Percentiles rank a stretch among this genome's conserved stretches.
Conservation (phyloP, 2,888 invertebrate species). For the Apamea monoglypha region DNA sequence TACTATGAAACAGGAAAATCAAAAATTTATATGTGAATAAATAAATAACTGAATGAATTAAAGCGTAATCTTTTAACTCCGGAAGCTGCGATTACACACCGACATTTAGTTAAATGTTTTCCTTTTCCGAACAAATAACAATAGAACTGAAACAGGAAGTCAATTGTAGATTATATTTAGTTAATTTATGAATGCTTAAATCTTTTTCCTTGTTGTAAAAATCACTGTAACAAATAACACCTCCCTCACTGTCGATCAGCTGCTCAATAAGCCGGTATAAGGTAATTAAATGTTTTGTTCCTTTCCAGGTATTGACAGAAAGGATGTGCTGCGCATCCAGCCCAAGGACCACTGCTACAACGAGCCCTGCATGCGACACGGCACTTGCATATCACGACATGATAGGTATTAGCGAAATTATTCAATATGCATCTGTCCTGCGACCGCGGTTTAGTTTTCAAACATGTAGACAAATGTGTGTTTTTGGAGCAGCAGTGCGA, state of each 20-base stretch:
- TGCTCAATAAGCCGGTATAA: neutral
- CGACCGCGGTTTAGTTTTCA: neutral
- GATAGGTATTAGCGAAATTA: constrained; percentile 86
- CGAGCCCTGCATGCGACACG: constrained; percentile 96
- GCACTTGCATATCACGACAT: constrained; percentile 93
- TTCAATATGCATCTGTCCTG: neutral
- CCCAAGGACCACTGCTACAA: constrained; percentile 93
- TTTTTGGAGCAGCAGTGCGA: neutral
- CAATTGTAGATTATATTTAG: constrained; percentile 9
- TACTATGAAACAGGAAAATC: constrained; percentile 15
- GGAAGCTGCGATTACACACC: constrained; percentile 18
- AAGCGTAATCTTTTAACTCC: constrained; percentile 22
- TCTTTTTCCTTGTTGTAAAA: constrained; percentile 14
- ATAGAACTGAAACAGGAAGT: constrained; percentile 30
- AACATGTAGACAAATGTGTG: neutral
- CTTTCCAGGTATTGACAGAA: constrained; percentile 86
- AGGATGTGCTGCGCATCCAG: constrained; percentile 89
- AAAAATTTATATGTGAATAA: neutral
- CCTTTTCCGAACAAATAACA: constrained; percentile 36
- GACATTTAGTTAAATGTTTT: constrained; percentile 39
- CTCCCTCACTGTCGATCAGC: neutral
- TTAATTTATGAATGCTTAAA: constrained; percentile 1
- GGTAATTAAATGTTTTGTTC: neutral
- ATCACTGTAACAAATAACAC: constrained; percentile 3
- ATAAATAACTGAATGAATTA: neutral